These are phyloP conservation scores for Andricus quercusramuli DNA, from an alignment of 2,888 invertebrate genomes.

Conservation along the genomic window DNA sequence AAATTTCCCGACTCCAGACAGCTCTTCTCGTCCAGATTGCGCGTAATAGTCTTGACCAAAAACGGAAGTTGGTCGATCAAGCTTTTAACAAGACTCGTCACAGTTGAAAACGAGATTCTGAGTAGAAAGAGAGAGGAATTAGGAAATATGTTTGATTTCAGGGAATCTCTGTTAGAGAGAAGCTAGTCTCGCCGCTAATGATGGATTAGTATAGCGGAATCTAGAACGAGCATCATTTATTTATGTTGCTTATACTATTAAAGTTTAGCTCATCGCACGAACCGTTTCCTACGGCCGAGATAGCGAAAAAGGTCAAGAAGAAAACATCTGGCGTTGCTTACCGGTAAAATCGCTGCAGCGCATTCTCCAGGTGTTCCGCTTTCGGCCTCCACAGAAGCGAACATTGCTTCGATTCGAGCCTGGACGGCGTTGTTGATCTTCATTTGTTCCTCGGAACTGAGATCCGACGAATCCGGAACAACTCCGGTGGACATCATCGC, in stretches of 20 bases:
- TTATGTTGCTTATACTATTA: constrained; percentile 14
- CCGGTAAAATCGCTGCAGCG: constrained; percentile 73
- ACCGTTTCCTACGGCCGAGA: constrained; percentile 29
- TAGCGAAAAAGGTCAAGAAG: constrained; percentile 31
- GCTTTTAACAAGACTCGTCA: neutral
- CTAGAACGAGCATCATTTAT: constrained; percentile 10
- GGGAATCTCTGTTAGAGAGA: constrained; percentile 4
- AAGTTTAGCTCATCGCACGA: constrained; percentile 10
- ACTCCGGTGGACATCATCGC: constrained; percentile 43
- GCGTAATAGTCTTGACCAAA: neutral
- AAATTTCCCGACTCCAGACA: neutral
- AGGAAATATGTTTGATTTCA: constrained; percentile 31
- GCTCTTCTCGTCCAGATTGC: neutral
- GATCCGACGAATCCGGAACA: constrained; percentile 48
- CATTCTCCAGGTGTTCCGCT: constrained; percentile 72
- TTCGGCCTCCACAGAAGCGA: constrained; percentile 79
- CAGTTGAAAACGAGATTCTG: constrained; percentile 34
- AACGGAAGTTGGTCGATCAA: constrained; percentile 15
- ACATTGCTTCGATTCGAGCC: constrained; percentile 92
- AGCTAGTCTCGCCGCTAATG: constrained; percentile 3
- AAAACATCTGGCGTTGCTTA: constrained; percentile 53
- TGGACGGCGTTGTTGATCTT: constrained; percentile 87
- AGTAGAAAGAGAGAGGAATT: constrained; percentile 35
- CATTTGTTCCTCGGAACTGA: constrained; percentile 69
- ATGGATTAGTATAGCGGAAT: constrained; percentile 29